Evolutionary conservation across 2,797 vertebrate genomes (phyloP).

Genomic region (Cynopterus sphinx): DNA sequence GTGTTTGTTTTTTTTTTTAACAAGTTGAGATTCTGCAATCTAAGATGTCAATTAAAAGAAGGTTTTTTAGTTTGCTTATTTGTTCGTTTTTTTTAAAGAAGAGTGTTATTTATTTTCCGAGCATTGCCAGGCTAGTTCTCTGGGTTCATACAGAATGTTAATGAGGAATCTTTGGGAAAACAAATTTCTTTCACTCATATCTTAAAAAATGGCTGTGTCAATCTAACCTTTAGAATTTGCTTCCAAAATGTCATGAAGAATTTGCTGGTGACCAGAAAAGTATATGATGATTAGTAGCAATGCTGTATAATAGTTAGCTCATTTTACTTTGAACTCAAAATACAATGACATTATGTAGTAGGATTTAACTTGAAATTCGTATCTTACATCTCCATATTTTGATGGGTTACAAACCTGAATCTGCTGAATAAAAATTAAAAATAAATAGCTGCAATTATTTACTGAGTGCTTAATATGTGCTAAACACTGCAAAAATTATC

Average conservation of each 20-base stretch:
- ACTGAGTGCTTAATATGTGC: neutral
- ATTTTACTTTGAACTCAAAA: neutral
- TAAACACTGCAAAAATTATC: neutral
- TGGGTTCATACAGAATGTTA: neutral
- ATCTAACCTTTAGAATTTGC: neutral
- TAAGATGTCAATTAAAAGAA: neutral
- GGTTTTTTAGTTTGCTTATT: no score
- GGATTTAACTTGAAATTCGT: neutral
- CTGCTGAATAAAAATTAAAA: neutral
- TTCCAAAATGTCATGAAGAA: conserved; percentile 16
- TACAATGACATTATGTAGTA: neutral
- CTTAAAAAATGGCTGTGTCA: neutral
- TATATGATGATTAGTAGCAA: neutral
- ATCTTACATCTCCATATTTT: neutral
- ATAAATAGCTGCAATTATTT: neutral
- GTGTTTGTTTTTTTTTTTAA: neutral
- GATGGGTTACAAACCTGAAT: conserved; percentile 27
- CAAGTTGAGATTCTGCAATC: neutral
- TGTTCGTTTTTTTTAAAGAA: neutral
- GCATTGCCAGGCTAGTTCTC: neutral
- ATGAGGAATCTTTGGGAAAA: conserved; percentile 3
- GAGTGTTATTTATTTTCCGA: neutral
- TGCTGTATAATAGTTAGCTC: neutral
- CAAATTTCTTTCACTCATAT: neutral
- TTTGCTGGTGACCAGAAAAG: neutral